Base-by-base conservation (phyloP, 2,797 vertebrate species). In the Trachurus trachurus region DNA sequence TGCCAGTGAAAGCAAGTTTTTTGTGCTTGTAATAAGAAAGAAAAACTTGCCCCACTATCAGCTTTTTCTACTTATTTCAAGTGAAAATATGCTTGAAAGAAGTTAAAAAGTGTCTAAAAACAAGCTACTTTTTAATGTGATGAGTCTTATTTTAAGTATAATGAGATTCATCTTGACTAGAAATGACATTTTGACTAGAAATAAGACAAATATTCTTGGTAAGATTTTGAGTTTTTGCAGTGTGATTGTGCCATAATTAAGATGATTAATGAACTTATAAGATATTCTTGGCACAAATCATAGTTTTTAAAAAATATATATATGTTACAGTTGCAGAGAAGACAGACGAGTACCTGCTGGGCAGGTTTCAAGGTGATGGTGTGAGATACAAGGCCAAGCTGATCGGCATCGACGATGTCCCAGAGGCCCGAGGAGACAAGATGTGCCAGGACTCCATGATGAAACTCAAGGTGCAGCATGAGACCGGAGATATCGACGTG, bases 391-490 rank as follows among this genome's bases (percentile, higher is more conserved):
- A 99, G 90, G 98, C 97, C 86, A 99, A 99, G 84, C 88, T 99
- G 37, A 99, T 99, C 15, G 98, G 98, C 19, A 92, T 99, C 12
- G 98, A 99, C 78, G 98, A 99, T 58, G 97, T 99, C 31, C 91
- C 96, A 0, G 97, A 99, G 72, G 96, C 98, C 79, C 94, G 98
- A 89, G 98, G 98, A 67, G 98, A 99, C 88, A 98, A 99, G 93
- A 99, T 99, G 98, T 97, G 96, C 87, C 98, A 99, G 86, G 98
- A 99, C 92, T 98, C 98, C 59, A 99, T 99, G 98, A 99, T 99
- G 98, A 99, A 99, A 82, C 93, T 99, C 0, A 99, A 99, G 97
- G 98, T 99, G 92, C 73, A 65, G 1, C 17, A 2, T 44, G 0
- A 5, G 3, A 40, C 22, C 31, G 2, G 34, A 5, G 12, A 50